phyloP scores from a whole-genome alignment of 1,140 invertebrate genomes.

The Mesaphorura yosii region DNA sequence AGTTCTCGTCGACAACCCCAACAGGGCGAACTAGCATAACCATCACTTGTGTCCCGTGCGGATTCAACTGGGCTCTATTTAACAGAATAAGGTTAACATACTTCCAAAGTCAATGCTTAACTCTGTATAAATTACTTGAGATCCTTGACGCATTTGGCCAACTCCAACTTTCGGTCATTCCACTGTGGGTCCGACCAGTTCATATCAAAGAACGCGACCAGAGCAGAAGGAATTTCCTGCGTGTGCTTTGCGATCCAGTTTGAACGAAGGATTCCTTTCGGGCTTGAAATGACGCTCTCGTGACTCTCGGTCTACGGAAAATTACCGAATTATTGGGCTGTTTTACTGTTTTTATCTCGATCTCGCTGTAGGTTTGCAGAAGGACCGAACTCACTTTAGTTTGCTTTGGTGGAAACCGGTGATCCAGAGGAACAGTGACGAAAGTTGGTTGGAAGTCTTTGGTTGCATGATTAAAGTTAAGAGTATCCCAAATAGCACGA shows the following conservation, averaged over 20 bases:
- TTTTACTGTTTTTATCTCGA: no score
- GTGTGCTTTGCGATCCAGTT: slow-evolving; percentile 95
- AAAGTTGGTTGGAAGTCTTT: slow-evolving; percentile 59
- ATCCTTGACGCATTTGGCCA: slow-evolving; percentile 74
- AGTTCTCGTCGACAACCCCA: slow-evolving; percentile 61
- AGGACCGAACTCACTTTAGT: slow-evolving; percentile 49
- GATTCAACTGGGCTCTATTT: slow-evolving; percentile 51
- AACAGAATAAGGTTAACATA: background rate
- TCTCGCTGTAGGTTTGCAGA: background rate
- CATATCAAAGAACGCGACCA: slow-evolving; percentile 90
- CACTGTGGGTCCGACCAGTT: slow-evolving; percentile 92
- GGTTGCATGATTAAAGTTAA: slow-evolving; percentile 63
- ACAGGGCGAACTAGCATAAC: slow-evolving; percentile 77
- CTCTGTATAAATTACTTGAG: slow-evolving; percentile 65
- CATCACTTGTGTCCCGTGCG: slow-evolving; percentile 72
- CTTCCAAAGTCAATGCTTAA: background rate
- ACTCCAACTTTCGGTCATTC: slow-evolving; percentile 89
- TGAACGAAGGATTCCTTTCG: slow-evolving; percentile 87
- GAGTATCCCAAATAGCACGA: slow-evolving; percentile 80
- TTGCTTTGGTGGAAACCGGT: slow-evolving; percentile 81
- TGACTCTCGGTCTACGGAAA: no score
- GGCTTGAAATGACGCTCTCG: no score
- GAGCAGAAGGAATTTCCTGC: slow-evolving; percentile 74
- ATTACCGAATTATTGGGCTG: no score
- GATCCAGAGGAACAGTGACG: slow-evolving; percentile 51